Evolutionary conservation across 2,888 invertebrate genomes (phyloP), one percentile per base, ranked within the genome.

Genomic region (Tetramorium bicarinatum): DNA sequence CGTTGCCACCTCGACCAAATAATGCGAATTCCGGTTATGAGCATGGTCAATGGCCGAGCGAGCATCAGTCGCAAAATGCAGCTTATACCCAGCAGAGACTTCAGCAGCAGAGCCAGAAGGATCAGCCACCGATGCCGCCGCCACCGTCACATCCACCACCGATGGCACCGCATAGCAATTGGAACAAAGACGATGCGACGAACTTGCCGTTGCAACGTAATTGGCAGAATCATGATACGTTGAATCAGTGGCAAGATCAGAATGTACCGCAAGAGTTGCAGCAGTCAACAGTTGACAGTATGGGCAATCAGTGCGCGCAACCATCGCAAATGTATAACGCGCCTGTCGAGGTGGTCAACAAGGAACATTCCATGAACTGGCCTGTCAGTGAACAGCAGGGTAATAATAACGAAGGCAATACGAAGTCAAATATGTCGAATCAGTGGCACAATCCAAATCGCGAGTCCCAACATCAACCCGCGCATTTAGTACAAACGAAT

Each of bases 161-260:
- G 74, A 44, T 44, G 25, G 15, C 38, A 2, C n/a, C 66, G 6
- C 66, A 77, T 2, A 92, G 89, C 75, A 93, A 87, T 69, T 94
- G 94, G 93, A 92, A 87, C 25, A 89, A 91, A 29, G 59, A 83
- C 13, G 91, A 91, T n/a, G 91, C 92, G 49, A 83, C 87, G 8
- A 91, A 88, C 81, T 80, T 88, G 34, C 38, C 88, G 54, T 66
- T 87, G 0, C 79, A 88, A 13, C 89, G 89, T 61, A 92, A 91
- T 84, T 93, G 92, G 92, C 92, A 92, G 59, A 93, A 91, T 88
- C 91, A 93, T n/a, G 91, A 89, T 44, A n/a, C 89, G 13, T 11
- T 88, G 6, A 87, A 83, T 1, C 91, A 91, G 54, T 93, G 93
- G 93, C 93, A 91, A 29, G 93, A 94, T 72, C 67, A 87, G 15